Base-by-base conservation (phyloP, 2,888 invertebrate genomes). In the Rhingia rostrata region DNA sequence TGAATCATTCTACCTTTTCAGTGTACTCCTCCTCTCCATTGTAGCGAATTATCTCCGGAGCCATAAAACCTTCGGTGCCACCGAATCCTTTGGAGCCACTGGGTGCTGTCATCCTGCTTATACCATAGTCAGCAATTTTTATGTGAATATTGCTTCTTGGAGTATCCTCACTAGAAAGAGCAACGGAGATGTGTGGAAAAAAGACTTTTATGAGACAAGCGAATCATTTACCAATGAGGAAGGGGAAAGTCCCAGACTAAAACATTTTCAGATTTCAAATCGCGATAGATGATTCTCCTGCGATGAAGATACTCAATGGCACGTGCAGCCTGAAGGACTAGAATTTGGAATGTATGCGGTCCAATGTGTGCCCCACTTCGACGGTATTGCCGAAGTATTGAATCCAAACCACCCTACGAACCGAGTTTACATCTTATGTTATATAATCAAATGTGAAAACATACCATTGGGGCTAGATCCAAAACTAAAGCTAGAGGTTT, bases 21-120 rank as follows among this genome's bases (percentile, higher is more conserved):
- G 98, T 99, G 88, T 99, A 99, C 88, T 99, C 98, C 90, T 99
- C 98, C 90, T 99, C 99, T 0, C 99, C 99, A 90, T 99, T 99
- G 91, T 98, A 98, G 58, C 97, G 94, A 93, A 99, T 97, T 86
- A 99, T 99, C 93, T 99, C 99, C 0, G 99, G 99, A 2, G 99
- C 99, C 97, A 99, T 99, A 91, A 99, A 99, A 0, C 99, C 99
- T 92, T 98, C 98, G 0, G 99, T 99, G 2, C 99, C 99, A 0
- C 99, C 99, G 92, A 99, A 99, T 0, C 99, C 99, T 90, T 98
- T 98, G 0, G 97, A 96, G 0, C 98, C 97, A 0, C 97, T 97
- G 0, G 98, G 97, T 6, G 97, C 93, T 1, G 96, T 97, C 86
- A 96, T 93, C 49, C 98, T 93, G 88, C 97, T 97, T 78, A 98